These are phyloP conservation scores for Rhodophaea formosa DNA, from an alignment of 2,888 invertebrate genomes.

Conservation along the genomic window DNA sequence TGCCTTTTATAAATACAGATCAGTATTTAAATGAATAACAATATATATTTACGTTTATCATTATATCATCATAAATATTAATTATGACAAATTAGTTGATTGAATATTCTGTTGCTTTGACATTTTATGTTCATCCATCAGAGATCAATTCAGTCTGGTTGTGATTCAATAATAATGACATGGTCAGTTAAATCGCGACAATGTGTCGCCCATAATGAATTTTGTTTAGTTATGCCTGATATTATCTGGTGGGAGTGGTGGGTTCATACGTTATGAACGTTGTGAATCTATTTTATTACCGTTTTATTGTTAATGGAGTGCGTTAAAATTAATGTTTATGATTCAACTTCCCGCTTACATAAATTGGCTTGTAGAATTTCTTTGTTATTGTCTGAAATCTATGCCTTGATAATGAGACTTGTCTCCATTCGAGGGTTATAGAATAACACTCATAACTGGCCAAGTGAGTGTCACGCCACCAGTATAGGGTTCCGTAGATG, in stretches of 20 bases:
- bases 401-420: no score
- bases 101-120: not conserved
- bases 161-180: slow-evolving; percentile 13
- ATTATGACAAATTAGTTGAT: no score
- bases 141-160: slow-evolving; percentile 4
- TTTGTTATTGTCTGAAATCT: no score
- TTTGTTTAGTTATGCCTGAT: slow-evolving; percentile 3
- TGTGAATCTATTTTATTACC: not conserved
- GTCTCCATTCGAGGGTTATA: no score
- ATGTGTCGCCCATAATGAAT: slow-evolving; percentile 13
- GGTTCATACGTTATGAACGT: not conserved
- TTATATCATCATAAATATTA: no score
- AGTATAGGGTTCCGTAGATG: no score
- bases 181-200: slow-evolving; percentile 18
- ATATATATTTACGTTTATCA: no score
- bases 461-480: no score
- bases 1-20: no score
- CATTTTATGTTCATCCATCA: not conserved
- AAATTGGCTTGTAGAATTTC: no score
- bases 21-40: no score
- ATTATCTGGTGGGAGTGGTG: slow-evolving; percentile 10
- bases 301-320: not conserved
- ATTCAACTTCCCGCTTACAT: not conserved
- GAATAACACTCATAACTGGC: no score
- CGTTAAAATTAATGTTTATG: not conserved